phyloP scores from a whole-genome alignment of 2,113 vertebrate species.

The Dendropsophus ebraccatus region DNA sequence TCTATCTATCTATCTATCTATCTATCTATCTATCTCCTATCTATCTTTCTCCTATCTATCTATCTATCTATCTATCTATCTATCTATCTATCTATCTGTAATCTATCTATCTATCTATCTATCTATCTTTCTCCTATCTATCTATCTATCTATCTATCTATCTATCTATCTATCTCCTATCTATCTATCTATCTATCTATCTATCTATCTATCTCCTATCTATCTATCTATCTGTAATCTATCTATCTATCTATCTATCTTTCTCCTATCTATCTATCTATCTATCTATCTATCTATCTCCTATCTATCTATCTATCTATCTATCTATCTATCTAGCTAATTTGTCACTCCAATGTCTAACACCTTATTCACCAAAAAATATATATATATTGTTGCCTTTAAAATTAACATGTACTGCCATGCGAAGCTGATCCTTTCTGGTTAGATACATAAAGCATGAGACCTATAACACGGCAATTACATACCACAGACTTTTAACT shows the following conservation, averaged over 20 bases:
- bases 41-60: no score
- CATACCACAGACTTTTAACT: background rate
- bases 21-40: no score
- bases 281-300: background rate
- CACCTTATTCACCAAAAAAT: no score
- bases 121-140: no score
- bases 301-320: background rate
- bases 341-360: no score
- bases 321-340: background rate
- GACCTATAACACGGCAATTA: background rate
- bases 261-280: conserved; percentile 1
- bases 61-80: no score
- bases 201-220: background rate
- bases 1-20: no score
- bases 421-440: background rate
- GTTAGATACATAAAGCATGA: background rate
- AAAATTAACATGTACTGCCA: background rate
- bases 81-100: no score
- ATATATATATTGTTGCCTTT: background rate
- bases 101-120: no score
- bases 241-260: background rate
- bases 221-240: no score
- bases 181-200: background rate
- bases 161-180: no score
- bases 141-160: no score